A percentile compares a stretch with the other conserved stretches of the same genome.
phyloP scores from a whole-genome alignment of 2,888 invertebrate species.

The Calliphora vomitoria region DNA sequence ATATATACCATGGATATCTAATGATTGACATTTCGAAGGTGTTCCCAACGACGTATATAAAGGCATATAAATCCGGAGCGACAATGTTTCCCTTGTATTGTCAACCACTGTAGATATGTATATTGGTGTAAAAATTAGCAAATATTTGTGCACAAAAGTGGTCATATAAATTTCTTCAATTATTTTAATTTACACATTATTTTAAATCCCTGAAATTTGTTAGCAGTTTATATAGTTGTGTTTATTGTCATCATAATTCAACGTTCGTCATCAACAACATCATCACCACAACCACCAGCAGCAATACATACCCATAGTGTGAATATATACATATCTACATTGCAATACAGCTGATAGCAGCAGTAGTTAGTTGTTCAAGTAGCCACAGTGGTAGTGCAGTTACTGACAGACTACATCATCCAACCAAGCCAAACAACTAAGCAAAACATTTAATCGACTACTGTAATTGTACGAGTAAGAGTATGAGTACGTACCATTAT shows the following conservation, averaged over 20 bases:
- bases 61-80: too few relatives aligned
- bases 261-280: slow-evolving; percentile 45
- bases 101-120: too few relatives aligned
- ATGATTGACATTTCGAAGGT: too few relatives aligned
- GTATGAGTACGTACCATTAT: slow-evolving; percentile 15
- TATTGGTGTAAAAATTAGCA: too few relatives aligned
- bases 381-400: slow-evolving; percentile 7
- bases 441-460: slow-evolving; percentile 11
- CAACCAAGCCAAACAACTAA: not conserved
- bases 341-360: slow-evolving; percentile 30
- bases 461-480: not conserved
- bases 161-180: too few relatives aligned
- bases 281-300: not conserved
- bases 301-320: not conserved
- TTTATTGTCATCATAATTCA: slow-evolving; percentile 47
- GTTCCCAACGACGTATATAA: too few relatives aligned
- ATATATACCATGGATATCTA: too few relatives aligned
- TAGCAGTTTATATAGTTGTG: slow-evolving; percentile 4
- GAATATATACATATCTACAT: not conserved
- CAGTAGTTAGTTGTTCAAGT: not conserved
- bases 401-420: not conserved
- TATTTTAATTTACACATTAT: not conserved
- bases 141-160: too few relatives aligned
- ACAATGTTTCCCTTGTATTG: too few relatives aligned
- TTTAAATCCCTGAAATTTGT: slow-evolving; percentile 8